Conservation (phyloP, 1,140 invertebrate genomes). For the Rhopalosiphum maidis region DNA sequence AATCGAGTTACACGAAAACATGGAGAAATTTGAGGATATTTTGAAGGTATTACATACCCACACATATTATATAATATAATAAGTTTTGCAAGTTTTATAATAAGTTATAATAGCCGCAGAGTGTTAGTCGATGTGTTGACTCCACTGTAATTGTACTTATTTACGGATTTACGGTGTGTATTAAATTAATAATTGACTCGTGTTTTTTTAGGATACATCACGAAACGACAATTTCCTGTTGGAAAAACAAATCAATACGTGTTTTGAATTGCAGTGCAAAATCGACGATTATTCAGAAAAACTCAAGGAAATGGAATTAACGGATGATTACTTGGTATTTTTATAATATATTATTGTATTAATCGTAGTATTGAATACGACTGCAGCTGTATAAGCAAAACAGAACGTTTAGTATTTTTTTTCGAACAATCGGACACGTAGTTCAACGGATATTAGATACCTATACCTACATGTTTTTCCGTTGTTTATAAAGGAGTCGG, state of each 20-base stretch:
- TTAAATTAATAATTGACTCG: neutral
- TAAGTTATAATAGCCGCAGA: neutral
- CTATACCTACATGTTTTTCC: neutral
- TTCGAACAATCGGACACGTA: neutral
- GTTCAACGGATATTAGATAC: neutral
- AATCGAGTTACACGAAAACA: neutral
- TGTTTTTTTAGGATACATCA: neutral
- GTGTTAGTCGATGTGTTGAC: neutral
- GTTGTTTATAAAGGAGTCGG: neutral
- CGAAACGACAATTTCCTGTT: neutral
- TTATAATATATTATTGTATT: neutral
- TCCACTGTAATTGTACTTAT: neutral
- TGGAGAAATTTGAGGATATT: neutral
- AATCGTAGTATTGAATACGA: neutral
- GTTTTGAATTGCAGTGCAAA: neutral
- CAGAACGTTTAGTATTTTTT: neutral
- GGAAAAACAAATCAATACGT: conserved; percentile 37
- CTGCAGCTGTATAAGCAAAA: neutral
- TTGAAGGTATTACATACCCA: neutral
- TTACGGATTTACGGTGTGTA: neutral
- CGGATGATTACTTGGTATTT: neutral
- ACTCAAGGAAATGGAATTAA: neutral
- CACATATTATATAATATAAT: no score
- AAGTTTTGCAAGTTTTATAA: no score
- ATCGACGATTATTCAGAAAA: neutral